Conservation (phyloP, 2,888 invertebrate species). For the Spicauda simplicius region DNA sequence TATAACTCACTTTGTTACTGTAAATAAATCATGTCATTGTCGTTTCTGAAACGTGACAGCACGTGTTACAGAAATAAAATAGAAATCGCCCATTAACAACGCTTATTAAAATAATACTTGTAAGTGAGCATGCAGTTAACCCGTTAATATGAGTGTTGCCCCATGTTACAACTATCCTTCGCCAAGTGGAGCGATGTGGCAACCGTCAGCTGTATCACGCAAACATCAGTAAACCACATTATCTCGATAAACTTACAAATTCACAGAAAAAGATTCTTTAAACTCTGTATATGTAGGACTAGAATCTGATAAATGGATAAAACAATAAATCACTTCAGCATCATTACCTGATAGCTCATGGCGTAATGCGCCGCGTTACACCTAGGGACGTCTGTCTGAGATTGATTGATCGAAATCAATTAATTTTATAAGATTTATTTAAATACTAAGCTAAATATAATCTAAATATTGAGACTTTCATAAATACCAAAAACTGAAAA, state of each 20-base stretch:
- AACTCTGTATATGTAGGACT: neutral
- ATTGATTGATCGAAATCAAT: too few relatives aligned
- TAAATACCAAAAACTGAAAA: too few relatives aligned
- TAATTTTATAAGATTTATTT: too few relatives aligned
- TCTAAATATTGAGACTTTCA: too few relatives aligned
- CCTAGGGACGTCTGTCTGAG: neutral
- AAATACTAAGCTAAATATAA: too few relatives aligned
- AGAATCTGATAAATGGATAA: neutral
- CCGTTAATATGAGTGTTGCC: slow-evolving; percentile 9
- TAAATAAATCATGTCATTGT: too few relatives aligned
- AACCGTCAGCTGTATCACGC: slow-evolving; percentile 12
- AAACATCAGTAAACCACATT: slow-evolving; percentile 29
- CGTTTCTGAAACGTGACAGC: neutral
- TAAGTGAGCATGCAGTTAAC: slow-evolving; percentile 2
- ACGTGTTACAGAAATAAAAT: neutral
- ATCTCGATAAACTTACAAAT: neutral
- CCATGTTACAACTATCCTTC: slow-evolving; percentile 24
- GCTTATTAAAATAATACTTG: neutral
- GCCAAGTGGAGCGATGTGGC: slow-evolving; percentile 31
- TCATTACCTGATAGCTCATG: slow-evolving; percentile 6
- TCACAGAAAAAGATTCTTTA: slow-evolving; percentile 14
- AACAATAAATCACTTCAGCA: slow-evolving; percentile 23
- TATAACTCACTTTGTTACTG: too few relatives aligned
- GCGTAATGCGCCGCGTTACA: neutral
- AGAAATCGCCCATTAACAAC: neutral